Conservation (phyloP, 2,113 vertebrate species). For the Carettochelys insculpta region DNA sequence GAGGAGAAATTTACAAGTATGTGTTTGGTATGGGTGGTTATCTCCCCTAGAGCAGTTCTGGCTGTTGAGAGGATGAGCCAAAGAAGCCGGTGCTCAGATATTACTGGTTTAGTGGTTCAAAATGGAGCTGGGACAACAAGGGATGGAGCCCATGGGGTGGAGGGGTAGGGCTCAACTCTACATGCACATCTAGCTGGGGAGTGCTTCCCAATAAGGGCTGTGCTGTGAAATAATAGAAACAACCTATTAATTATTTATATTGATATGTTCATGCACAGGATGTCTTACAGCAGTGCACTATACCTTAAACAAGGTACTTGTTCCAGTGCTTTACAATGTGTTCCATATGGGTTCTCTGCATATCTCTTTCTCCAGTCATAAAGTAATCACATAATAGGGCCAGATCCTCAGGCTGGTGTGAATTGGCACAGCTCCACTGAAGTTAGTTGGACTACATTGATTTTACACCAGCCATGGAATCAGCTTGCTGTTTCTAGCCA, state of each 20-base stretch:
- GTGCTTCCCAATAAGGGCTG: not conserved
- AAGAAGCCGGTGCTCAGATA: not conserved
- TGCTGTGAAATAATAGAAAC: not conserved
- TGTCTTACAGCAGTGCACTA: not conserved
- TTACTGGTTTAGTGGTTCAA: not conserved
- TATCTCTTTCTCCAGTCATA: not conserved
- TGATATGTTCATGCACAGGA: not conserved
- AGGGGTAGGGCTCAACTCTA: too few relatives aligned
- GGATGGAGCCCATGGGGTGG: not conserved
- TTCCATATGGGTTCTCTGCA: not conserved
- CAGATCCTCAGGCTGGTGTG: not conserved
- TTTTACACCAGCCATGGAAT: not conserved
- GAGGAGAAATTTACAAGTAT: not conserved
- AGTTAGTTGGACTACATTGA: not conserved
- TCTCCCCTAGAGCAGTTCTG: not conserved
- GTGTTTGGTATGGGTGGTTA: not conserved
- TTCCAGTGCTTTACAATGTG: not conserved
- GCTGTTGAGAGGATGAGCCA: not conserved
- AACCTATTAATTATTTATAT: not conserved
- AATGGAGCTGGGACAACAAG: not conserved
- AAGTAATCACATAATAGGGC: not conserved
- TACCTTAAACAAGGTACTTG: not conserved
- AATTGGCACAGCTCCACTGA: not conserved
- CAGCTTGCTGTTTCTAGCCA: not conserved
- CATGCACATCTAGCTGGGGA: not conserved